Conservation (phyloP, 2,888 invertebrate genomes). For the Synanthedon andrenaeformis region DNA sequence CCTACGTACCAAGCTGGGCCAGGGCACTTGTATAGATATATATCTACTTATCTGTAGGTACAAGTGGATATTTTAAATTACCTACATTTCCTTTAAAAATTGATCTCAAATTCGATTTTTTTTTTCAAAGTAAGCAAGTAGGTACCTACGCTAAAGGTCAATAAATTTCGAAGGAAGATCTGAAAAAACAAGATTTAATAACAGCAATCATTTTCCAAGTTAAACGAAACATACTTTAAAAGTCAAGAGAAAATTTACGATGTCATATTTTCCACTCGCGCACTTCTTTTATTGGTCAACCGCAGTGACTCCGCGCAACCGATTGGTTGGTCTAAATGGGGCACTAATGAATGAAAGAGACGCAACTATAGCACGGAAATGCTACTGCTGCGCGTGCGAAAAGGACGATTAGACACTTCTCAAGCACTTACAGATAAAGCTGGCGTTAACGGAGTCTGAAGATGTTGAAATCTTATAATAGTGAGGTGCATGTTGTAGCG, state of each 20-base stretch:
- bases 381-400: slow-evolving; percentile 21
- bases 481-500: slow-evolving; percentile 14
- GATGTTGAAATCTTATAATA: slow-evolving; percentile 36
- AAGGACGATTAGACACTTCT: slow-evolving; percentile 60
- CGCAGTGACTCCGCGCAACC: slow-evolving; percentile 30
- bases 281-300: slow-evolving; percentile 63
- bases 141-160: too few relatives aligned
- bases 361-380: slow-evolving; percentile 4
- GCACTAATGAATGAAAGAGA: slow-evolving; percentile 49
- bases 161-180: too few relatives aligned
- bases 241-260: slow-evolving; percentile 50
- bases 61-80: too few relatives aligned
- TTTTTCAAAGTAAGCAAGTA: too few relatives aligned
- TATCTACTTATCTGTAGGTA: too few relatives aligned
- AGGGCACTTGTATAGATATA: too few relatives aligned
- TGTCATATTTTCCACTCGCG: slow-evolving; percentile 55
- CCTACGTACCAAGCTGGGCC: too few relatives aligned
- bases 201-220: too few relatives aligned
- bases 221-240: neutral
- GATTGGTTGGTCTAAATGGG: slow-evolving; percentile 60
- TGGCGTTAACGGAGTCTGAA: slow-evolving; percentile 48
- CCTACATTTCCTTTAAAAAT: too few relatives aligned
- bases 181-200: too few relatives aligned
- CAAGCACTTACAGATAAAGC: slow-evolving; percentile 57
- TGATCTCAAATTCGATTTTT: too few relatives aligned